phyloP scores from a whole-genome alignment of 2,888 invertebrate species.

The Volucella inflata region DNA sequence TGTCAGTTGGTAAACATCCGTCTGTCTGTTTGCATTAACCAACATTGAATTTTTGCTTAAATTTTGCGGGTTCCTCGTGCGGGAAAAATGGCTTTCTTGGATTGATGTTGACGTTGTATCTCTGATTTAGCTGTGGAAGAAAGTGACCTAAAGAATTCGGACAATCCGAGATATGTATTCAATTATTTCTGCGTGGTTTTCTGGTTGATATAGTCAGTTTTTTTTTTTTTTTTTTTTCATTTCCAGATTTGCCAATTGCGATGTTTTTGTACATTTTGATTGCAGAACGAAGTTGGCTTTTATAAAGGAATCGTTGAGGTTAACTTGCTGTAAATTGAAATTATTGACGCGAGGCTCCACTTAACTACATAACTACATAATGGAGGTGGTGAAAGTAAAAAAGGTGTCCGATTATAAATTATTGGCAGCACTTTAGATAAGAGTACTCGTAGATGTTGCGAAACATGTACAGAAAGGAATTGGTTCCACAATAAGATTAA shows the following conservation, averaged over 20 bases:
- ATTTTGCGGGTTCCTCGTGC: constrained; percentile 34
- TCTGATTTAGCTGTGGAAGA: constrained; percentile 27
- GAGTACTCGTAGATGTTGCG: no score
- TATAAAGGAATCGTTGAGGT: constrained; percentile 43
- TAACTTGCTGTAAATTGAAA: constrained; percentile 4
- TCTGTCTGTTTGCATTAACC: constrained; percentile 36
- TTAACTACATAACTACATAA: no score
- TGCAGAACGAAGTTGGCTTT: constrained; percentile 33
- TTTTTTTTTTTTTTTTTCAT: constrained; percentile 30
- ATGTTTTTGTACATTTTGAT: constrained; percentile 1
- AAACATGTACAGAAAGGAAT: no score
- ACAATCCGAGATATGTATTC: constrained; percentile 55
- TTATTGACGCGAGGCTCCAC: background rate
- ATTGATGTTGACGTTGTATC: background rate
- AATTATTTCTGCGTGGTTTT: constrained; percentile 37
- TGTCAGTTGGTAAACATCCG: constrained; percentile 41
- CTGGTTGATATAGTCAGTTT: background rate
- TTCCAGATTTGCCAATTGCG: constrained; percentile 27
- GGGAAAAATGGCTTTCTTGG: constrained; percentile 3
- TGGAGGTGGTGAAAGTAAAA: no score
- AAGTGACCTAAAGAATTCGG: constrained; percentile 59
- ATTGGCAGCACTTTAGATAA: no score
- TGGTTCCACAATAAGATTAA: no score
- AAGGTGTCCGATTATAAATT: no score
- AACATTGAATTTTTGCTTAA: constrained; percentile 34